Evolutionary conservation across 2,888 invertebrate genomes (phyloP), one percentile per base, ranked within the genome.

Genomic region (Synergus japonicus): DNA sequence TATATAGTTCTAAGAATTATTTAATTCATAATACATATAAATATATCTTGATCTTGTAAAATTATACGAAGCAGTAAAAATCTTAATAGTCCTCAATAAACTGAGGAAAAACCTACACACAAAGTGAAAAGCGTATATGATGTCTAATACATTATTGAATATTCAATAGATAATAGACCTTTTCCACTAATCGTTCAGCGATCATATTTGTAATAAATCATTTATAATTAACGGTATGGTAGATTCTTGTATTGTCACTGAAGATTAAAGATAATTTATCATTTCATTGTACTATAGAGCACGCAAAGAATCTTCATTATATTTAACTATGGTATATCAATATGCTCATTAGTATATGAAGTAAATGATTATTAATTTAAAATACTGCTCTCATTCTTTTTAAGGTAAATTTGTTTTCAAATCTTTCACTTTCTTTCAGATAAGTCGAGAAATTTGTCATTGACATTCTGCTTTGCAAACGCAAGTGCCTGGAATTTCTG

Each of bases 401-500:
- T 37, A 37, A 37, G 37, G 5, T 37, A 37, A 37, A 37, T 37
- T 37, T 5, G 37, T 37, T 0, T 37, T 37, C 4, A 60, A n/a
- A 41, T 12, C 46, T 46, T 22, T 67, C 3, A 41, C 15, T 43
- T 69, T 69, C 49, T 49, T 49, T 2, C 10, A 4, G 9, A 54
- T 29, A 49, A 8, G 37, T 37, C 46, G 79, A 73, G 79, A 79
- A 79, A 76, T 58, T 78, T 44, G 76, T 66, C 76, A 76, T 73
- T 79, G 79, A 76, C 44, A 79, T 66, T 76, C 67, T 49, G 49
- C 18, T 54, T 54, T 65, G 65, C 76, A 22, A 65, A 66, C 66
- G 41, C 67, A 58, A 76, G 66, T 60, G 76, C 60, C 58, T 79
- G 67, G 79, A 79, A 79, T 79, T 43, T 29, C 37, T 58, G 41